A percentile compares a stretch with the other conserved stretches of the same genome.
These are phyloP conservation scores for Callaeas wilsoni DNA, from an alignment of 2,113 vertebrate species.

Conservation along the genomic window DNA sequence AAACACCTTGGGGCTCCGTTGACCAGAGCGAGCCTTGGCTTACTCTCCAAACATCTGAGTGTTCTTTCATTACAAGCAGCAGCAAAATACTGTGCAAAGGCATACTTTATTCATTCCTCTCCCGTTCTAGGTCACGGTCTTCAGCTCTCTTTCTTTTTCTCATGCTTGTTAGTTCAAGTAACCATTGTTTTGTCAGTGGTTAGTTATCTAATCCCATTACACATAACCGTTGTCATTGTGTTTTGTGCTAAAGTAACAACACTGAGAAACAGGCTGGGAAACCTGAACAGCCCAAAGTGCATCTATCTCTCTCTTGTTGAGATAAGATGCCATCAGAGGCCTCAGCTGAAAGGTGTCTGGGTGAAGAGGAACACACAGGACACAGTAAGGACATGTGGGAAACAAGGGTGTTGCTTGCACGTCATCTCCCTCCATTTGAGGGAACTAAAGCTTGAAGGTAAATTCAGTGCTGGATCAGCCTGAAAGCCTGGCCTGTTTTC, in stretches of 20 bases:
- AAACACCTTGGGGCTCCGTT: background rate
- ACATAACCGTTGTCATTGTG: background rate
- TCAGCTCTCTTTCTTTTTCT: background rate
- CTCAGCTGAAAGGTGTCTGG: background rate
- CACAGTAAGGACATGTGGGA: fast-evolving
- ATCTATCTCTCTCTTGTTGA: background rate
- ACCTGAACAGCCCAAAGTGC: background rate
- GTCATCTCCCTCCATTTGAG: fast-evolving
- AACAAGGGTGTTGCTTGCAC: fast-evolving
- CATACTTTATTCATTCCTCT: background rate
- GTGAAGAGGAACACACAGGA: background rate
- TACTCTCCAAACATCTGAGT: background rate
- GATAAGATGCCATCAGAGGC: background rate
- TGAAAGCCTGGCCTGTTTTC: background rate
- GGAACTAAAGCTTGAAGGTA: background rate
- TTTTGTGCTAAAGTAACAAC: background rate
- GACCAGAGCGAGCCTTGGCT: background rate
- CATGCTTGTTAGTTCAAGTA: background rate
- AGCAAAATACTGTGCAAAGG: background rate
- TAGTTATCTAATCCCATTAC: background rate
- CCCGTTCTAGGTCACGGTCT: fast-evolving
- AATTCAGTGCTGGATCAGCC: background rate
- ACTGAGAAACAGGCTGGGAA: background rate
- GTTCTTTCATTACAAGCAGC: background rate
- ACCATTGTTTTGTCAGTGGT: background rate